phyloP scores from a whole-genome alignment of 2,113 vertebrate genomes.

The Leucoraja erinaceus region DNA sequence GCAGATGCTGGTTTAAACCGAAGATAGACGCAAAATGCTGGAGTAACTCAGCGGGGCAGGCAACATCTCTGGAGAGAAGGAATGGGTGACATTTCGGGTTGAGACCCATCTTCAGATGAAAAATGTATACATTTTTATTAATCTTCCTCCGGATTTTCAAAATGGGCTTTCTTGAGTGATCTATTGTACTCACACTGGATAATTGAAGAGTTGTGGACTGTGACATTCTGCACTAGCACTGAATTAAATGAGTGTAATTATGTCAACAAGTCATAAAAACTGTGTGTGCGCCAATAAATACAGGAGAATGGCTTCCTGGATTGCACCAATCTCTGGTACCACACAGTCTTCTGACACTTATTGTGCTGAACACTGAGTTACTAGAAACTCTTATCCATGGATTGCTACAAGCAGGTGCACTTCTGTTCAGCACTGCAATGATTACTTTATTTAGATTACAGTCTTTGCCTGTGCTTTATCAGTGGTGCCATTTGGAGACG shows the following conservation, averaged over 20 bases:
- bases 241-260: not conserved
- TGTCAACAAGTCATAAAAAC: not conserved
- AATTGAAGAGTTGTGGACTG: not conserved
- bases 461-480: not conserved
- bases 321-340: not conserved
- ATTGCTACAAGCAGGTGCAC: not conserved
- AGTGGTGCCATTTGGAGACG: not conserved
- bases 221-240: not conserved
- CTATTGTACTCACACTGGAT: not conserved
- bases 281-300: not conserved
- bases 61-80: too few relatives aligned
- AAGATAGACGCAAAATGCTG: too few relatives aligned
- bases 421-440: not conserved
- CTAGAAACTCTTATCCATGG: not conserved
- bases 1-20: too few relatives aligned
- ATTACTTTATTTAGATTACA: slow-evolving; percentile 13
- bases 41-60: too few relatives aligned
- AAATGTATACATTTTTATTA: not conserved
- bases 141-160: not conserved
- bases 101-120: too few relatives aligned
- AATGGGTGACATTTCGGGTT: too few relatives aligned
- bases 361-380: slow-evolving; percentile 25
- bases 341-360: slow-evolving; percentile 16
- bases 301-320: not conserved
- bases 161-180: too few relatives aligned